These are phyloP conservation scores for Drosophila pseudotalamancana DNA, from an alignment of 2,888 invertebrate species.

Conservation along the genomic window DNA sequence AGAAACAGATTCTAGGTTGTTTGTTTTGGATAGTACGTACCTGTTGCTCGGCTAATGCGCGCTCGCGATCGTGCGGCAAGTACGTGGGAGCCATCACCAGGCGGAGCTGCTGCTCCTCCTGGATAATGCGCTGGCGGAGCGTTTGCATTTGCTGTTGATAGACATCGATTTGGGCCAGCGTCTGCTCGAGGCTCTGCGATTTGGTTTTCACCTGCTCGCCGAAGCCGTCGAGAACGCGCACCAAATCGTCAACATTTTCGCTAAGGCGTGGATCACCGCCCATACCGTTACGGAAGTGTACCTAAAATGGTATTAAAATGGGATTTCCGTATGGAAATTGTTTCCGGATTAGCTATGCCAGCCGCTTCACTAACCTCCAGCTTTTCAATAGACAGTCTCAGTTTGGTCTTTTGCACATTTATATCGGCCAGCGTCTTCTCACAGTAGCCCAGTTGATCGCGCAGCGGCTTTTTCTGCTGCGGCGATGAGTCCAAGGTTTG, in stretches of 20 bases:
- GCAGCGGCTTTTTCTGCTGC: conserved; percentile 93
- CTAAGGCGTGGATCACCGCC: conserved; percentile 91
- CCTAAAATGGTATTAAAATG: conserved; percentile 86
- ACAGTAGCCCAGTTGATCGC: conserved; percentile 93
- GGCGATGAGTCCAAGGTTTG: conserved; percentile 91
- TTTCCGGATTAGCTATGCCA: conserved; percentile 25
- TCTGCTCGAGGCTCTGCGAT: conserved; percentile 88
- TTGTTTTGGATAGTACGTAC: conserved; percentile 86
- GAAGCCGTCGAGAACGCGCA: conserved; percentile 88
- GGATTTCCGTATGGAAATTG: conserved; percentile 39
- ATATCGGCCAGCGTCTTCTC: conserved; percentile 95
- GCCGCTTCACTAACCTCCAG: conserved; percentile 88
- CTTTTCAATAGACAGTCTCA: conserved; percentile 94
- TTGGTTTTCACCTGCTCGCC: conserved; percentile 79
- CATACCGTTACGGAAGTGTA: conserved; percentile 94
- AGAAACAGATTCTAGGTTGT: conserved; percentile 7
- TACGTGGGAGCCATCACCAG: conserved; percentile 93
- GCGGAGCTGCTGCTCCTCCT: conserved; percentile 94
- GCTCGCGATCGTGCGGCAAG: conserved; percentile 92
- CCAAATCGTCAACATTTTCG: conserved; percentile 89
- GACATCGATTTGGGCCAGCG: conserved; percentile 93
- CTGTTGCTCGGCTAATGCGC: conserved; percentile 93
- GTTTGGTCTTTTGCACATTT: conserved; percentile 94
- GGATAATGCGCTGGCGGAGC: conserved; percentile 92
- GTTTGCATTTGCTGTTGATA: conserved; percentile 94